These are phyloP conservation scores for Lycorma delicatula DNA, from an alignment of 1,140 invertebrate genomes.

Conservation along the genomic window DNA sequence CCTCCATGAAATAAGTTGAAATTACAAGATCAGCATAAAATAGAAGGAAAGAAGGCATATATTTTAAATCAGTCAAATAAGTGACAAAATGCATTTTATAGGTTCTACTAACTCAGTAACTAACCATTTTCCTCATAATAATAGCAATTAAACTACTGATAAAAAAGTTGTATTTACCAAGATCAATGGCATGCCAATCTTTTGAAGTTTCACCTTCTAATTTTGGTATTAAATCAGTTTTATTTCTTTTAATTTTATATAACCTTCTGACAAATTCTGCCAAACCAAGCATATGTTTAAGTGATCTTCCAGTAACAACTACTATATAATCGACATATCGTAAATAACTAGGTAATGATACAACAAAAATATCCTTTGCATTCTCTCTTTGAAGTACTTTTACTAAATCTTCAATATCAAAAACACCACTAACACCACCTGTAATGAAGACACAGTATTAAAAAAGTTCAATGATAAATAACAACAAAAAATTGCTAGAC, in stretches of 20 bases:
- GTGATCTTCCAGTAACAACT: slow-evolving; percentile 61
- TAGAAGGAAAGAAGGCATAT: too few species aligned
- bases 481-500: not conserved
- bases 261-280: slow-evolving; percentile 66
- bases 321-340: slow-evolving; percentile 79
- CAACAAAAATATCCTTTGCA: slow-evolving; percentile 71
- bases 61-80: too few species aligned
- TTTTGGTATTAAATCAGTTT: slow-evolving; percentile 56
- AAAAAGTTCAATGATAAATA: not conserved
- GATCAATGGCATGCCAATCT: slow-evolving; percentile 85
- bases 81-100: too few species aligned
- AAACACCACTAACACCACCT: slow-evolving; percentile 74
- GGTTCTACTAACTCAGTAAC: too few species aligned
- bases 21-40: too few species aligned
- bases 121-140: too few species aligned
- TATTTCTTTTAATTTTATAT: slow-evolving; percentile 63
- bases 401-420: slow-evolving; percentile 79
- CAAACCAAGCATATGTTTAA: slow-evolving; percentile 64
- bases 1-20: too few species aligned
- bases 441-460: slow-evolving; percentile 29
- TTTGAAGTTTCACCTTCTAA: slow-evolving; percentile 65
- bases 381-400: slow-evolving; percentile 66
- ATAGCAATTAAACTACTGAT: too few species aligned
- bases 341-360: slow-evolving; percentile 58
- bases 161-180: slow-evolving; percentile 61